Base-by-base conservation (phyloP, 2,797 vertebrate genomes). In the Acanthopagrus latus region DNA sequence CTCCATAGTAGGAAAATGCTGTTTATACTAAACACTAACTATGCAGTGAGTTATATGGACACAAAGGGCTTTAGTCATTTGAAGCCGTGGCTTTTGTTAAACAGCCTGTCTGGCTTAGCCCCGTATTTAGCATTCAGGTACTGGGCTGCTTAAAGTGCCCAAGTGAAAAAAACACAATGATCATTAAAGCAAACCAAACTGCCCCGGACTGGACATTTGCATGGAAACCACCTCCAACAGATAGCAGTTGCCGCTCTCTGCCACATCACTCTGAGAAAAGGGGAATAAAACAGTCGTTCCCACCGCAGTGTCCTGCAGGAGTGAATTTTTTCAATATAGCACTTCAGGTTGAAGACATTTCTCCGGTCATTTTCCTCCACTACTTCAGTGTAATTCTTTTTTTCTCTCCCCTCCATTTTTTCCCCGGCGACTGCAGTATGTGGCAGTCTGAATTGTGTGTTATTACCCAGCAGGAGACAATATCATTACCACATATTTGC, bases 381-480 rank as follows among this genome's bases (percentile, higher is more conserved):
- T 95, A 94, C 95, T 95, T 95, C 95, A 95, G 91, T 91, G 93
- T 95, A 94, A 96, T 96, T 95, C 92, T 94, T 95, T 89, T 90
- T 90, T 88, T 74, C 79, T 69, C 77, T 63, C 77, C 93, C 89
- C 89, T 94, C 93, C 87, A 94, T 94, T 94, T 93, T 90, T 94
- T 93, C 92, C 86, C 93, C 79, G 75, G 89, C 89, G 92, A 91
- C 90, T 94, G 93, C 95, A 93, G 94, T 94, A 93, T 95, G 94
- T 94, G 94, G 94, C 94, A 88, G 92, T 84, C 93, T 93, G 95
- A 95, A 96, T 96, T 95, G 95, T 95, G 95, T 95, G 95, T 96
- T 96, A 96, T 96, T 96, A 96, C 95, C 94, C 95, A 96, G 95
- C 95, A 94, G 95, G 95, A 96, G 95, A 96, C 95, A 96, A 96